Base-by-base conservation (phyloP, 92 coral and sea anemone species). In the Porites divaricata region DNA sequence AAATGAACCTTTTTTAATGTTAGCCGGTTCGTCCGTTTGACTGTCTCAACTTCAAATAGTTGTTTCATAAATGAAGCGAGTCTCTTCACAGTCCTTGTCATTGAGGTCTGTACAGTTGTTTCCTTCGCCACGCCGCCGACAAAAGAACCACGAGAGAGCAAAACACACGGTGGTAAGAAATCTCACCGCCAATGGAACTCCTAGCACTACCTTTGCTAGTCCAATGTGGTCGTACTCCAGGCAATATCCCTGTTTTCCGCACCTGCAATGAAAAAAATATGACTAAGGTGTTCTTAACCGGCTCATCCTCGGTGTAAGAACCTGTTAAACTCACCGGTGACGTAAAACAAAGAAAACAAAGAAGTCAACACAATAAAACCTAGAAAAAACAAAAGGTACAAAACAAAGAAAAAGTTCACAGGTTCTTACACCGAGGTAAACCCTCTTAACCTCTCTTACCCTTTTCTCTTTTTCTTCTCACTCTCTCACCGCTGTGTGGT, bases 191-290 rank as follows among this genome's bases (percentile, higher is more conserved):
- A 91, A 24, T 21, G 58, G 15, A 8, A 89, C 71, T 59, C 80
- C 82, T 26, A 89, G 53, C 22, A 83, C 78, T 59, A 85, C 91
- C 61, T 69, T 58, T 13, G 83, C 85, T 4, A 93, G 91, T 21
- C 82, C 59, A 23, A 75, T 67, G 78, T 90, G 86, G 79, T 91
- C 80, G 84, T 94, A 94, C 76, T 86, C 93, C 61, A 89, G 75
- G 71, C 98, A 94, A 63, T 81, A 86, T 4, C 93, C 91, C 53
- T 71, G 74, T 16, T 53, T 85, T 2, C 87, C 88, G 66, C 98
- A 94, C 56, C 98, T 94, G 57, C 7, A 77, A 77, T 16, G 9
- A 77, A 54, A 52, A 26, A 1, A 50, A 4, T 2, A 1, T 28
- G 13, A 35, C n/a, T n/a, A 69, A 22, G 70, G 45, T 35, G 45